Percentiles rank a stretch among this genome's conserved stretches.
These are phyloP conservation scores for Corythornis madagascariensis DNA, from an alignment of 2,113 vertebrate species.

Conservation along the genomic window DNA sequence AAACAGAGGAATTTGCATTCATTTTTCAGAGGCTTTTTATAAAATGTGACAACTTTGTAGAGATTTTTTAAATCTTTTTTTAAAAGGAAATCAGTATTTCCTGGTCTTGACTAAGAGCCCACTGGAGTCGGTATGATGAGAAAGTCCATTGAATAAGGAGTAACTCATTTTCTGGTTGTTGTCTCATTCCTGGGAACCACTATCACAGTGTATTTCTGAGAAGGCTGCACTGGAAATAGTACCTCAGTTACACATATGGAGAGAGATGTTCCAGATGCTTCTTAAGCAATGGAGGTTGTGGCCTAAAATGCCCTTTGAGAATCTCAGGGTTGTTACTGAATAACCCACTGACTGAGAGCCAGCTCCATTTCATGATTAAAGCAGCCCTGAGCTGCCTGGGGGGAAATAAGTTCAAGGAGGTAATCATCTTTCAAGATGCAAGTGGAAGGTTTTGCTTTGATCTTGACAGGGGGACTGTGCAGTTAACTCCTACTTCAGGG, in stretches of 20 bases:
- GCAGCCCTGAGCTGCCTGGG: background rate
- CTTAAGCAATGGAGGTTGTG: background rate
- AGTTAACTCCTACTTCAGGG: background rate
- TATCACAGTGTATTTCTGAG: background rate
- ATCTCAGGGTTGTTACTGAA: background rate
- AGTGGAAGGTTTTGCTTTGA: background rate
- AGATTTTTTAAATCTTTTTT: background rate
- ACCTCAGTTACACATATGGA: background rate
- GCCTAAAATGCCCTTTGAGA: background rate
- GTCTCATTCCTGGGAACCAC: background rate
- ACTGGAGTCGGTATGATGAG: background rate
- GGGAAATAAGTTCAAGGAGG: background rate
- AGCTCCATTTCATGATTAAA: background rate
- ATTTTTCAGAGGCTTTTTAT: background rate
- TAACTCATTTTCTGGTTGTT: background rate
- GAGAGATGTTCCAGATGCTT: background rate
- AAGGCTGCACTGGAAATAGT: background rate
- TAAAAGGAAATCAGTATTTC: background rate
- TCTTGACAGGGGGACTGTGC: background rate
- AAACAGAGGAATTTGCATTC: background rate
- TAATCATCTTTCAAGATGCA: background rate
- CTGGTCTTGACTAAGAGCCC: background rate
- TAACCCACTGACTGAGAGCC: background rate
- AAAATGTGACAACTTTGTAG: background rate
- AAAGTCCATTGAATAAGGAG: background rate